Percentiles rank a stretch among this genome's conserved stretches.
These are phyloP conservation scores for Eriocheir sinensis DNA, from an alignment of 1,140 invertebrate genomes.

Conservation along the genomic window DNA sequence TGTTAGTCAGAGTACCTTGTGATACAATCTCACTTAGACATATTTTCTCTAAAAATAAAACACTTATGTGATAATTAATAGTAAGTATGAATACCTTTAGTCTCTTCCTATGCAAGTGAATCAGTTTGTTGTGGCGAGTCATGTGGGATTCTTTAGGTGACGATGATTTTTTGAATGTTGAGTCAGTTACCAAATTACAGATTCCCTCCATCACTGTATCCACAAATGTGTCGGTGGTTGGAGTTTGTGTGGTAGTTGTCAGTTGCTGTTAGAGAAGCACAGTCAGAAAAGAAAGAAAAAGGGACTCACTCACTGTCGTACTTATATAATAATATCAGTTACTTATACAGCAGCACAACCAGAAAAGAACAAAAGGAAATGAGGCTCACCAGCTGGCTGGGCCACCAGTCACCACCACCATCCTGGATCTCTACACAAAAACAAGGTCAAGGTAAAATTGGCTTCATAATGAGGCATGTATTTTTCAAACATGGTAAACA, in stretches of 20 bases:
- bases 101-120: not conserved
- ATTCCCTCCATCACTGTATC: not conserved
- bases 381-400: not conserved
- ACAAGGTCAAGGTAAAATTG: not conserved
- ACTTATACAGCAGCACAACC: not conserved
- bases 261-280: not conserved
- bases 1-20: not conserved
- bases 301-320: not conserved
- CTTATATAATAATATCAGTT: no score
- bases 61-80: not conserved
- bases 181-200: not conserved
- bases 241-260: not conserved
- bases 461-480: slow-evolving; percentile 38
- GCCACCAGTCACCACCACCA: not conserved
- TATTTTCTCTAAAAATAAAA: not conserved
- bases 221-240: not conserved
- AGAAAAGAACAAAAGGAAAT: not conserved
- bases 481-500: slow-evolving; percentile 55
- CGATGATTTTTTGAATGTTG: not conserved
- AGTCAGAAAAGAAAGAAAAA: not conserved
- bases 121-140: not conserved
- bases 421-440: no score
- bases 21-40: slow-evolving; percentile 25
- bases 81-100: not conserved
- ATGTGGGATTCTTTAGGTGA: not conserved